These are phyloP conservation scores for Nanger granti DNA, from an alignment of 2,113 vertebrate species.

Conservation along the genomic window DNA sequence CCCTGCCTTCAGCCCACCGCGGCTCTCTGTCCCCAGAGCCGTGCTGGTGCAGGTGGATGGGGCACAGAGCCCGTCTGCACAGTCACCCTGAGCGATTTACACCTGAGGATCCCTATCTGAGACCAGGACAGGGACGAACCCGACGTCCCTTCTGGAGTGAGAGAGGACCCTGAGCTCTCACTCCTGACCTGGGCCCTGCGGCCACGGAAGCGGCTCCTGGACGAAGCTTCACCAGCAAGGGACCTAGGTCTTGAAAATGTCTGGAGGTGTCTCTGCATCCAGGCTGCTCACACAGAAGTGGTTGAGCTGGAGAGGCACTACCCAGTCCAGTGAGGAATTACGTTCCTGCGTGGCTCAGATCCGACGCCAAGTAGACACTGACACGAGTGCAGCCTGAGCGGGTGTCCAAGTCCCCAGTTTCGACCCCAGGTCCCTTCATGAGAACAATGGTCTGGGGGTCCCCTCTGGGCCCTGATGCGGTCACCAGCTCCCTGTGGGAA, in stretches of 20 bases:
- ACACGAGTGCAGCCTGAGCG: fast-evolving
- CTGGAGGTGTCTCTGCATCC: not conserved
- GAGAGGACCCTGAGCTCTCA: not conserved
- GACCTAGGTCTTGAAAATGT: not conserved
- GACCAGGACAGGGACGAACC: not conserved
- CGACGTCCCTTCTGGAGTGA: not conserved
- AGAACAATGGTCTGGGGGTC: not conserved
- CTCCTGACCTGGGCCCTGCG: not conserved
- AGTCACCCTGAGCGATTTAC: not conserved
- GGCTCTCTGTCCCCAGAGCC: not conserved
- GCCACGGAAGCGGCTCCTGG: not conserved
- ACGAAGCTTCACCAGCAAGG: not conserved
- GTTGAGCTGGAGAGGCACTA: not conserved
- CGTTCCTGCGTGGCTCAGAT: not conserved
- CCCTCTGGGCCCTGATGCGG: not conserved
- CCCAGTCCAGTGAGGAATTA: not conserved
- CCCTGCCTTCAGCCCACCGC: not conserved
- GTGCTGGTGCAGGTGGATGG: not conserved
- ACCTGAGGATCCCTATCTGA: not conserved
- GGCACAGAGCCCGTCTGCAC: not conserved
- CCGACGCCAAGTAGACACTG: not conserved
- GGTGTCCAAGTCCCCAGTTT: not conserved
- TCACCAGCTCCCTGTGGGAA: fast-evolving
- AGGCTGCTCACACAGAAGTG: not conserved
- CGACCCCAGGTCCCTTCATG: fast-evolving